These are phyloP conservation scores for Aspiorhynchus laticeps DNA, from an alignment of 2,113 vertebrate genomes.

Conservation along the genomic window DNA sequence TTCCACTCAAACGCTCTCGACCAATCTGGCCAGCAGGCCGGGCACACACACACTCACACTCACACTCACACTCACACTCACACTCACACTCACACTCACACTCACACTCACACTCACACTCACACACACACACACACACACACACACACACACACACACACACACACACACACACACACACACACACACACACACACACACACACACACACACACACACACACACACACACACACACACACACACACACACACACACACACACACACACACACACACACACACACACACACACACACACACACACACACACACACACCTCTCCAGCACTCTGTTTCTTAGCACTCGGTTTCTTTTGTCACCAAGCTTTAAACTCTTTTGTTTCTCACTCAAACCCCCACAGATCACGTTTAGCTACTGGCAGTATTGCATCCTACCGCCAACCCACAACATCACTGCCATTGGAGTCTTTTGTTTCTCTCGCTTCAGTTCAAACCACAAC, in stretches of 20 bases:
- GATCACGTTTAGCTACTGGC: slow-evolving; percentile 47
- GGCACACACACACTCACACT: not conserved
- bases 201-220: not conserved
- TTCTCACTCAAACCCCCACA: slow-evolving; percentile 3
- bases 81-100: too few relatives aligned
- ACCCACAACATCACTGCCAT: slow-evolving; percentile 32
- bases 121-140: not conserved
- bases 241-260: not conserved
- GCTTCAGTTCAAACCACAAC: slow-evolving; percentile 50
- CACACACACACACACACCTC: slow-evolving; percentile 24
- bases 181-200: slow-evolving; percentile 16
- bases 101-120: too few relatives aligned
- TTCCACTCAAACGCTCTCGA: slow-evolving; percentile 68
- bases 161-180: not conserved
- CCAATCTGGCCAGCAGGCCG: slow-evolving; percentile 52
- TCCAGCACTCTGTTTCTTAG: slow-evolving; percentile 26
- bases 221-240: slow-evolving; percentile 13
- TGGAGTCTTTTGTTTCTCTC: slow-evolving; percentile 36
- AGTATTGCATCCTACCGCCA: slow-evolving; percentile 30
- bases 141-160: slow-evolving; percentile 12
- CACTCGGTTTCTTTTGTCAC: slow-evolving; percentile 9
- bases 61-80: not conserved
- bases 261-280: slow-evolving; percentile 17
- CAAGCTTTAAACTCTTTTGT: slow-evolving; percentile 32
- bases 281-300: not conserved